Evolutionary conservation across 2,113 vertebrate genomes (phyloP).

Genomic region (Leptobrachium ailaonicum): DNA sequence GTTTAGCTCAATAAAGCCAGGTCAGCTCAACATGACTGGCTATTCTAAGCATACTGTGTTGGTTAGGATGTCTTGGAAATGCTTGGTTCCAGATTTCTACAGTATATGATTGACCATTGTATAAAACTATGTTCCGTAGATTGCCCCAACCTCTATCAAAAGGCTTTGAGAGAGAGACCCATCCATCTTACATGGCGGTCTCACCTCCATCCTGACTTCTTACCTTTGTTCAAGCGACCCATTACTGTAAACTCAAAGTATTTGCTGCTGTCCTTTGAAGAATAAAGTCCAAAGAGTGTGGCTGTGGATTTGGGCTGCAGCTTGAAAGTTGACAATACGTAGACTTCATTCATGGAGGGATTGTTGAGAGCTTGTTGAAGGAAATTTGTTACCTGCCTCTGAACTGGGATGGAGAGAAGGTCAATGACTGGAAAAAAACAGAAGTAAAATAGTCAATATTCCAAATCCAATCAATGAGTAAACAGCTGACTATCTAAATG

Average conservation of each 20-base stretch:
- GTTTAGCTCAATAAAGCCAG: too few species aligned
- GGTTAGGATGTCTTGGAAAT: too few species aligned
- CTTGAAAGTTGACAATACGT: constrained; percentile 82
- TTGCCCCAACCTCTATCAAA: too few species aligned
- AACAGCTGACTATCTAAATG: too few species aligned
- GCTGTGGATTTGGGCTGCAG: constrained; percentile 80
- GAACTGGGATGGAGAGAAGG: constrained; percentile 83
- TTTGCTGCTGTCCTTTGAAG: constrained; percentile 80
- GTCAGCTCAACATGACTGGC: too few species aligned
- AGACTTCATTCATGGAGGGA: constrained; percentile 78
- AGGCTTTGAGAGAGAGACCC: too few species aligned
- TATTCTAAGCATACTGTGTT: too few species aligned
- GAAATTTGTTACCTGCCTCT: constrained; percentile 70
- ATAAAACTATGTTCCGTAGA: too few species aligned
- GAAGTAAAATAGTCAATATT: neutral
- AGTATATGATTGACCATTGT: too few species aligned
- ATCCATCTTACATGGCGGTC: too few species aligned
- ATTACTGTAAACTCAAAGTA: constrained; percentile 89
- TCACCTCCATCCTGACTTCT: constrained; percentile 39
- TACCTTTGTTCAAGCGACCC: constrained; percentile 89
- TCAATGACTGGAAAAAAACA: constrained; percentile 80
- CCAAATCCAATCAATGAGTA: too few species aligned
- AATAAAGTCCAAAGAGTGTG: constrained; percentile 82
- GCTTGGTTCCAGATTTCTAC: too few species aligned
- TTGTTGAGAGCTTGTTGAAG: constrained; percentile 79